Conservation (phyloP, 2,113 vertebrate genomes). For the Channa maculata region DNA sequence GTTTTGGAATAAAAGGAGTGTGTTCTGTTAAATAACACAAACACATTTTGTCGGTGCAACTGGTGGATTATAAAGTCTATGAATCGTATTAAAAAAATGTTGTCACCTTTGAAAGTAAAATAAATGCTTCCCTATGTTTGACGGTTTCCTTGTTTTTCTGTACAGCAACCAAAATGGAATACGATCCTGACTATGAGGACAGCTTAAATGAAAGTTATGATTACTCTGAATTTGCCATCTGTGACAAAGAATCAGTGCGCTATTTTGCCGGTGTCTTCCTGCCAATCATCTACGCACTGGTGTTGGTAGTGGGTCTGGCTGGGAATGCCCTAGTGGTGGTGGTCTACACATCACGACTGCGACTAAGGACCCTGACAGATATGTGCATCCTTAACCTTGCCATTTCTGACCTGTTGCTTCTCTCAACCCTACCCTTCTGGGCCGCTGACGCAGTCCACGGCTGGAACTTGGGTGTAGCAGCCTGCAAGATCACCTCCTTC, state of each 20-base stretch:
- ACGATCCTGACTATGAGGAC: slow-evolving; percentile 65
- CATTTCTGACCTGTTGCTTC: slow-evolving; percentile 89
- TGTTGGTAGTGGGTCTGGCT: slow-evolving; percentile 87
- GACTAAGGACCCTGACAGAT: slow-evolving; percentile 88
- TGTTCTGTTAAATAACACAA: neutral
- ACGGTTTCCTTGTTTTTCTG: neutral
- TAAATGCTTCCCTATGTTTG: neutral
- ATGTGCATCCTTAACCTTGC: slow-evolving; percentile 92
- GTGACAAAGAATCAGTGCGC: slow-evolving; percentile 89
- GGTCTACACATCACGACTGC: slow-evolving; percentile 88
- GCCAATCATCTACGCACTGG: slow-evolving; percentile 87
- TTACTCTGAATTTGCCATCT: slow-evolving; percentile 85
- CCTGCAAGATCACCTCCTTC: slow-evolving; percentile 91
- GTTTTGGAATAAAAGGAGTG: neutral
- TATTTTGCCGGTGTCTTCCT: slow-evolving; percentile 88
- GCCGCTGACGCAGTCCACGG: slow-evolving; percentile 88
- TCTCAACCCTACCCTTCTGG: slow-evolving; percentile 94
- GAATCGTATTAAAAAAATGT: neutral
- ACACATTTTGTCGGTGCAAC: no score
- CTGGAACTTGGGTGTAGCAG: slow-evolving; percentile 85
- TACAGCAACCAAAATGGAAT: slow-evolving; percentile 62
- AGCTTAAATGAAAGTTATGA: slow-evolving; percentile 67
- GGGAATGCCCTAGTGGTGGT: slow-evolving; percentile 90
- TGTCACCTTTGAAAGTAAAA: neutral
- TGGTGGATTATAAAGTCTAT: no score